Base-by-base conservation (phyloP, 2,113 vertebrate genomes). In the Myrmecobius fasciatus region DNA sequence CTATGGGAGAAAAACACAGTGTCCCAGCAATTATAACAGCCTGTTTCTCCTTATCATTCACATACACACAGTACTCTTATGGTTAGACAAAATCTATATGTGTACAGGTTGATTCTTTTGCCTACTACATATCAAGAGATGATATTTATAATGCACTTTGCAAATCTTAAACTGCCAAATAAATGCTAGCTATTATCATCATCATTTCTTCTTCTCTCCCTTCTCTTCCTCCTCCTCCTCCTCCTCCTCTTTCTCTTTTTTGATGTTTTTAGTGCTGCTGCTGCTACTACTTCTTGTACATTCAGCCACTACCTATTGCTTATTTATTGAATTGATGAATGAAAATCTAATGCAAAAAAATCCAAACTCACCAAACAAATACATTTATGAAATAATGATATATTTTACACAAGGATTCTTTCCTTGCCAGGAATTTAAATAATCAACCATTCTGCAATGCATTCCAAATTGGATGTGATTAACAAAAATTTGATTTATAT, bases 381-480 rank as follows among this genome's bases (percentile, higher is more conserved):
- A 93, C 51, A 94, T 83, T 26, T 43, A 54, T 8, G 36, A 22
- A 17, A 14, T 48, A 53, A 14, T 91, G n/a, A 28, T 52, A 90
- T 91, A 52, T 89, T 94, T 67, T 94, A 89, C 52, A 56, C 92
- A 96, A 91, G n/a, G 24, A 94, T 96, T 93, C 54, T 60, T 43
- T 91, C 89, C 93, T 92, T 92, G 94, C 95, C 91, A 94, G 93
- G 94, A 90, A 43, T 94, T 93, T 93, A 96, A 89, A 51, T 52
- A 91, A 49, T 28, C 47, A 92, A 89, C 46, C 91, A 83, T 92
- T 26, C 54, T 60, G 31, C 60, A 46, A 31, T 48, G 51, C 56
- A 91, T 93, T 94, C 92, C 26, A 95, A 93, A 54, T 83, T 43
- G n/a, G n/a, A 43, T 83, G 6, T 53, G 83, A 93, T 93, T 90